A percentile compares a stretch with the other conserved stretches of the same genome.
Conservation (phyloP, 2,888 invertebrate genomes). For the Eristalis arbustorum region DNA sequence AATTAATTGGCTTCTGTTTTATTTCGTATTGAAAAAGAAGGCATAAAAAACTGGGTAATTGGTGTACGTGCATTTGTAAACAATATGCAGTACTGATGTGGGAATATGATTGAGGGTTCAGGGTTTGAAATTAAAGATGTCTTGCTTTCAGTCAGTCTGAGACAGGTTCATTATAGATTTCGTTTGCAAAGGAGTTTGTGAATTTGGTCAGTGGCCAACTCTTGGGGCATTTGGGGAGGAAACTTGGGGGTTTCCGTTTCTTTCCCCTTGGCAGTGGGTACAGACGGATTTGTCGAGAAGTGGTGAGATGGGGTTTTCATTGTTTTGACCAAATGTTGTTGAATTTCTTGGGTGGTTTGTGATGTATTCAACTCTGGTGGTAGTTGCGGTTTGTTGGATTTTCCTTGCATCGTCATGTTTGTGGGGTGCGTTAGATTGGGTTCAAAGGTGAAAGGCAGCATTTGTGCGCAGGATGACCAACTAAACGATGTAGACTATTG, state of each 20-base stretch:
- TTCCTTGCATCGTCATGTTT: too few relatives aligned
- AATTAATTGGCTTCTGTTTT: constrained; percentile 18
- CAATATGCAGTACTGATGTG: not conserved
- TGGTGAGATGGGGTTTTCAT: not conserved
- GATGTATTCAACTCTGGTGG: not conserved
- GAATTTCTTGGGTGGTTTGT: not conserved
- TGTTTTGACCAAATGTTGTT: not conserved
- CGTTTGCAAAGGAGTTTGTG: not conserved
- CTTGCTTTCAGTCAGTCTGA: too few relatives aligned
- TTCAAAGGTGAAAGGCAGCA: too few relatives aligned
- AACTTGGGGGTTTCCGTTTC: not conserved
- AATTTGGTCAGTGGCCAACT: not conserved
- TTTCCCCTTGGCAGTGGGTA: not conserved
- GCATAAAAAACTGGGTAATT: not conserved
- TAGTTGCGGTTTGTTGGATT: too few relatives aligned
- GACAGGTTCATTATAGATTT: too few relatives aligned
- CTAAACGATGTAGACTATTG: too few relatives aligned
- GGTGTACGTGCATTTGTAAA: constrained; percentile 18
- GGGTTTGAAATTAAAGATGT: too few relatives aligned
- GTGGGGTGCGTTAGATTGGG: too few relatives aligned
- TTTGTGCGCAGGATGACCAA: too few relatives aligned
- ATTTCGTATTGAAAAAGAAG: constrained; percentile 2
- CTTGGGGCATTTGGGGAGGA: not conserved
- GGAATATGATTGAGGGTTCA: not conserved
- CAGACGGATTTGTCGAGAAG: too few relatives aligned